These are phyloP conservation scores for Gasterosteus nipponicus DNA, from an alignment of 2,113 vertebrate genomes.

Conservation along the genomic window DNA sequence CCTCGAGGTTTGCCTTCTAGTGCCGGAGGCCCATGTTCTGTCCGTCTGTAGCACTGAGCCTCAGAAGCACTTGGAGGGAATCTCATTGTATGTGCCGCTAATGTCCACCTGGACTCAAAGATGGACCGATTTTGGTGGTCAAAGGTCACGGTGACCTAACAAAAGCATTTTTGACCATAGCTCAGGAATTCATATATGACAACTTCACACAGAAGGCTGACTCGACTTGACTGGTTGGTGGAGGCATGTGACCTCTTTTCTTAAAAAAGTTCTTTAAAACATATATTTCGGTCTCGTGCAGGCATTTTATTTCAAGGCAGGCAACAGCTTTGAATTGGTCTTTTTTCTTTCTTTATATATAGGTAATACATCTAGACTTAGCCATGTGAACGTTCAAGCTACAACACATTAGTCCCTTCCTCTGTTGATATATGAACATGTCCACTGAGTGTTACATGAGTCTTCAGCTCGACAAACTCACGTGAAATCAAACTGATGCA, in stretches of 20 bases:
- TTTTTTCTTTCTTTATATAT: neutral
- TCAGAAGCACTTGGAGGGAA: neutral
- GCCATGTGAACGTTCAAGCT: neutral
- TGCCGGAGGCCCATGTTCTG: no score
- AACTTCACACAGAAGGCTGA: no score
- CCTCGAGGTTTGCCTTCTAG: neutral
- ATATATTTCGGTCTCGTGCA: no score
- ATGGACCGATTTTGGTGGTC: neutral
- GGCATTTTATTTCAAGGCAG: neutral
- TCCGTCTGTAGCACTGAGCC: neutral
- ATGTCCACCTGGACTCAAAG: no score
- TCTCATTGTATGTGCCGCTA: no score
- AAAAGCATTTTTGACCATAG: neutral
- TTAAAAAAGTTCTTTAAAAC: neutral
- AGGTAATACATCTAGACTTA: no score
- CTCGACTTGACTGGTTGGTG: neutral
- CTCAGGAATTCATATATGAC: neutral
- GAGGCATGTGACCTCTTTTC: neutral
- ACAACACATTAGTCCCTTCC: neutral
- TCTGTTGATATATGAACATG: neutral
- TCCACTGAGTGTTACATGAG: neutral
- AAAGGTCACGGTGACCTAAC: neutral
- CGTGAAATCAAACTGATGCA: neutral
- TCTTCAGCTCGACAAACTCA: neutral
- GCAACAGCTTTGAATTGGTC: neutral